These are phyloP conservation scores for Antrozous pallidus DNA, from an alignment of 2,797 vertebrate species.

Conservation along the genomic window DNA sequence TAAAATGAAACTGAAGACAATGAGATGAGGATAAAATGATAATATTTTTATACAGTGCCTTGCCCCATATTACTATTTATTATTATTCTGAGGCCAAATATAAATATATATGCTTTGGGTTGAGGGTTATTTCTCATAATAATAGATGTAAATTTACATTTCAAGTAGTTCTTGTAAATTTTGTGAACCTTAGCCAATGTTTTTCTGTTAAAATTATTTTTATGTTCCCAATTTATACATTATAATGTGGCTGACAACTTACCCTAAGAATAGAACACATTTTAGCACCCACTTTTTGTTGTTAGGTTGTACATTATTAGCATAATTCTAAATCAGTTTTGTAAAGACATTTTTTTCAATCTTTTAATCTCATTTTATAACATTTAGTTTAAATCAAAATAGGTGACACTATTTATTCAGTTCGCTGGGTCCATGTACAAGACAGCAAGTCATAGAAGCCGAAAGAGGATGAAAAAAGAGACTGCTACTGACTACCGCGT, in stretches of 20 bases:
- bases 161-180: background rate
- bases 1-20: conserved; percentile 1
- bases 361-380: background rate
- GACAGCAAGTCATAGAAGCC: background rate
- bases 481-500: background rate
- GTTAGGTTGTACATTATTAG: background rate
- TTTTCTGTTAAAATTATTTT: background rate
- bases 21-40: background rate
- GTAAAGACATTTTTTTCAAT: background rate
- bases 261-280: background rate
- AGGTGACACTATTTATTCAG: background rate
- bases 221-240: background rate
- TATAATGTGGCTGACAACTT: background rate
- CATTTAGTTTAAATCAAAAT: too few species aligned
- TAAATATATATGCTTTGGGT: background rate
- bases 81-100: background rate
- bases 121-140: background rate
- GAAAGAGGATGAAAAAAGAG: background rate
- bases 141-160: background rate
- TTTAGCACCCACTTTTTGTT: background rate
- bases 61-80: background rate
- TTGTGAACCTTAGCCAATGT: background rate
- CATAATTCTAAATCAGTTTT: background rate
- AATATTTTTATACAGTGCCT: background rate
- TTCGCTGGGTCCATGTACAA: background rate